These are phyloP conservation scores for Rhynchonycteris naso DNA, from an alignment of 2,797 vertebrate species.

Conservation along the genomic window DNA sequence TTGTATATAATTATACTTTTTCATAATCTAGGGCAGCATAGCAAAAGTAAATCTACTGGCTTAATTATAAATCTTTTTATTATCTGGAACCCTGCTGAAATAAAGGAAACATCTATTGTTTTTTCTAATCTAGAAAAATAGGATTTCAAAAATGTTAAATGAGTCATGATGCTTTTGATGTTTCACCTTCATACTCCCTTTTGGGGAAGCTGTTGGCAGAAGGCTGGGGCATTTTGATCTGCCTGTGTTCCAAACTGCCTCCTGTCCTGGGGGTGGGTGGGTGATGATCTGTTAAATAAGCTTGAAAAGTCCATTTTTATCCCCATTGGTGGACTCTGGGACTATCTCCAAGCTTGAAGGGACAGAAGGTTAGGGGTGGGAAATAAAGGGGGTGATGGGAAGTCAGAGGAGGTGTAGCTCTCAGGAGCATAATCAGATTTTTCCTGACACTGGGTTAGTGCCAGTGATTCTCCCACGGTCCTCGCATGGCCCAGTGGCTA, in stretches of 20 bases:
- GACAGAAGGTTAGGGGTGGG: not conserved
- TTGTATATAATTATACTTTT: slow-evolving; percentile 91
- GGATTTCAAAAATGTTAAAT: slow-evolving; percentile 61
- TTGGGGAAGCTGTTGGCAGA: not conserved
- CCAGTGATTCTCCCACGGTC: not conserved
- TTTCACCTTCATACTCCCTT: not conserved
- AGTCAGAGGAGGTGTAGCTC: not conserved
- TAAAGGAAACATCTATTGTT: slow-evolving; percentile 81
- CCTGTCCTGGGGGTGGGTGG: not conserved
- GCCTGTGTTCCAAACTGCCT: not conserved
- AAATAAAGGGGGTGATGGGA: not conserved
- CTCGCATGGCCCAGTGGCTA: not conserved
- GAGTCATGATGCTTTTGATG: slow-evolving; percentile 75
- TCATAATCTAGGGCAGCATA: slow-evolving; percentile 87
- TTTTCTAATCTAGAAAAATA: slow-evolving; percentile 82
- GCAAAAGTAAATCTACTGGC: slow-evolving; percentile 87
- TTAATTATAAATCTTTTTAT: slow-evolving; percentile 91
- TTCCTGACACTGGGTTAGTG: not conserved
- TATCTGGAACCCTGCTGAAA: slow-evolving; percentile 86
- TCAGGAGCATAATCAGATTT: not conserved
- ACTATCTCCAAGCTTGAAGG: not conserved
- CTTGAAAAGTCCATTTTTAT: not conserved
- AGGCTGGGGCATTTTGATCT: not conserved
- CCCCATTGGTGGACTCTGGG: not conserved
- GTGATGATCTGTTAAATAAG: not conserved